Percentiles rank a stretch among this genome's conserved stretches.
phyloP scores from a whole-genome alignment of 2,888 invertebrate genomes.

The Cerceris ruficornis region DNA sequence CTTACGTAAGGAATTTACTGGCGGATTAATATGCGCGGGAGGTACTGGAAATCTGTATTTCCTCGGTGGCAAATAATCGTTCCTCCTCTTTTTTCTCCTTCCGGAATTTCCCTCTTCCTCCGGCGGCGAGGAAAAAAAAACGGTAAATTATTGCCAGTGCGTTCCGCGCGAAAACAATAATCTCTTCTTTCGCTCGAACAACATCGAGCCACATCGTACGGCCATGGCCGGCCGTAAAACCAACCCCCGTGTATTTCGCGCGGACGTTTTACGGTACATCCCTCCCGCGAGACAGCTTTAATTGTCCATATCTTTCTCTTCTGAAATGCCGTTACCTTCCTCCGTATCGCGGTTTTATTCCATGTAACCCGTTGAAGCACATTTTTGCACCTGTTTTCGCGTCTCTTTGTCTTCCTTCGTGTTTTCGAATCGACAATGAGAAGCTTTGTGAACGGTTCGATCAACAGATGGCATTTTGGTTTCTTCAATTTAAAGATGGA shows the following conservation, averaged over 20 bases:
- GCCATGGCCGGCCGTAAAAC: constrained; percentile 21
- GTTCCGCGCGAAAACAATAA: constrained; percentile 42
- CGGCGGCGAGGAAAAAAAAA: not conserved
- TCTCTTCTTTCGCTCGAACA: constrained; percentile 34
- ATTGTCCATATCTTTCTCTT: constrained; percentile 35
- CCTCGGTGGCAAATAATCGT: not conserved
- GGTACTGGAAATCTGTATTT: not conserved
- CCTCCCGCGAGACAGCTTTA: constrained; percentile 29
- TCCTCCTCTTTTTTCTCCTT: not conserved
- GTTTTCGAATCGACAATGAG: too few relatives aligned
- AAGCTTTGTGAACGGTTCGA: too few relatives aligned
- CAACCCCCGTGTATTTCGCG: constrained; percentile 24
- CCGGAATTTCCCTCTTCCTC: constrained; percentile 1
- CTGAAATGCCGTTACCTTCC: constrained; percentile 13
- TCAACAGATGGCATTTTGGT: too few relatives aligned
- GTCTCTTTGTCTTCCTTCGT: too few relatives aligned
- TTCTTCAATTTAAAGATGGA: too few relatives aligned
- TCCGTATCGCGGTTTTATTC: not conserved
- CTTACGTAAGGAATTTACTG: not conserved
- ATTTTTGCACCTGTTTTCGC: not conserved
- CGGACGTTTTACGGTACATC: constrained; percentile 20
- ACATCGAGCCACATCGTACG: constrained; percentile 7
- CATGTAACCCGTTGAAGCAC: constrained; percentile 7
- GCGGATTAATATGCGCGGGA: not conserved
- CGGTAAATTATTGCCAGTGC: constrained; percentile 17